Evolutionary conservation across 37 sponge, comb jelly and placozoan genomes (phyloP).

Genomic region (Cliona cf. orientalis): DNA sequence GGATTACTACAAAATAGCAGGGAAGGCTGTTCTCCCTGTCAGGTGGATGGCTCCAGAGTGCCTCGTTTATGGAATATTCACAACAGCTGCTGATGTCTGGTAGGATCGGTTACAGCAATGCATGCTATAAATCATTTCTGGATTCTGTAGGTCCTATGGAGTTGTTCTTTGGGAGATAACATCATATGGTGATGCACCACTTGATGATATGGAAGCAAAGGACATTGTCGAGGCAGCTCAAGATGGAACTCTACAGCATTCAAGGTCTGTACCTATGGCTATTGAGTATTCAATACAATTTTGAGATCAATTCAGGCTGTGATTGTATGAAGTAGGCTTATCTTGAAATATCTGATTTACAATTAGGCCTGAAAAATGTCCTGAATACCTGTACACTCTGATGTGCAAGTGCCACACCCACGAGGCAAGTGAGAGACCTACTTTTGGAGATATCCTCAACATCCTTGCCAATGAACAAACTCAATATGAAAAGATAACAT

Average conservation of each 20-base stretch:
- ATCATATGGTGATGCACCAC: constrained; percentile 40
- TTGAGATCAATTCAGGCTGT: no score
- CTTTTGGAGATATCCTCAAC: constrained; percentile 12
- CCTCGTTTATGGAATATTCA: constrained; percentile 46
- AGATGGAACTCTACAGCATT: background rate
- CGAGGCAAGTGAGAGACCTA: constrained; percentile 21
- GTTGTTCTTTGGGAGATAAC: constrained; percentile 64
- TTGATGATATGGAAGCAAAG: constrained; percentile 13
- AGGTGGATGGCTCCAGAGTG: constrained; percentile 72
- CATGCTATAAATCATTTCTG: background rate
- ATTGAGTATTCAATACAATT: no score
- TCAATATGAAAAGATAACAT: no score
- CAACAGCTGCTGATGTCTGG: constrained; percentile 66
- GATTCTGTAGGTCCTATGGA: constrained; percentile 54
- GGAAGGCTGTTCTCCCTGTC: constrained; percentile 50
- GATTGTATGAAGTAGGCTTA: no score
- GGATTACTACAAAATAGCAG: constrained; percentile 55
- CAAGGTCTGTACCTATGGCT: no score
- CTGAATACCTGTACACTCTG: constrained; percentile 12
- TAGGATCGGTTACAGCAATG: background rate
- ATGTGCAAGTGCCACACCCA: constrained; percentile 28
- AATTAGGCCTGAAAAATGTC: constrained; percentile 33
- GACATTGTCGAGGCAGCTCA: constrained; percentile 46
- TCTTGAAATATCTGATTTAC: background rate
- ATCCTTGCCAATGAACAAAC: background rate